A percentile compares a stretch with the other conserved stretches of the same genome.
These are phyloP conservation scores for Sebastes minor DNA, from an alignment of 2,797 vertebrate genomes.

Conservation along the genomic window DNA sequence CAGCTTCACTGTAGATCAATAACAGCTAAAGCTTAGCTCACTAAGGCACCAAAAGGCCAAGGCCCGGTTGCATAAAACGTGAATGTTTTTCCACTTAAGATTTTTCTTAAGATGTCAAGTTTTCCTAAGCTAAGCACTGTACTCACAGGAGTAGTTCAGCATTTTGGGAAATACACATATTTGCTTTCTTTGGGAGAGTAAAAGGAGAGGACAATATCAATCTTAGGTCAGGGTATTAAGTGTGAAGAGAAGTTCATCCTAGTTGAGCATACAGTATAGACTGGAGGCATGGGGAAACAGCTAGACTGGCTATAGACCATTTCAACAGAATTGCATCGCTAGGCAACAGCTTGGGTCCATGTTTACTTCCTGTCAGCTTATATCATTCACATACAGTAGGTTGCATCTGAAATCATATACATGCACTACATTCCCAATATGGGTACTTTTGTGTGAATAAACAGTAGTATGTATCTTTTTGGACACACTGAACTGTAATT, in stretches of 20 bases:
- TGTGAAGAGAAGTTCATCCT: not conserved
- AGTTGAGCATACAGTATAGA: not conserved
- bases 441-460: too few relatives aligned
- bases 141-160: not conserved
- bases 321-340: too few relatives aligned
- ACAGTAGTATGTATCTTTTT: too few relatives aligned
- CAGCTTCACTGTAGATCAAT: conserved; percentile 56
- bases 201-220: not conserved
- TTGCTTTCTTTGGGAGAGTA: not conserved
- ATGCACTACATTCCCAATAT: too few relatives aligned
- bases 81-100: conserved; percentile 8
- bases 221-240: not conserved
- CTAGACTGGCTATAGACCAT: not conserved
- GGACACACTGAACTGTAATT: too few relatives aligned
- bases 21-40: conserved; percentile 44
- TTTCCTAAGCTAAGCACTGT: not conserved
- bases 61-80: conserved; percentile 16
- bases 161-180: conserved; percentile 6
- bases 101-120: conserved; percentile 18
- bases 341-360: too few relatives aligned
- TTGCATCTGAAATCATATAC: too few relatives aligned
- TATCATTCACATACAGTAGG: too few relatives aligned
- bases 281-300: not conserved
- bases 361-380: too few relatives aligned
- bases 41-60: conserved; percentile 27